These are phyloP conservation scores for Chanos chanos DNA, from an alignment of 2,797 vertebrate species.

Conservation along the genomic window DNA sequence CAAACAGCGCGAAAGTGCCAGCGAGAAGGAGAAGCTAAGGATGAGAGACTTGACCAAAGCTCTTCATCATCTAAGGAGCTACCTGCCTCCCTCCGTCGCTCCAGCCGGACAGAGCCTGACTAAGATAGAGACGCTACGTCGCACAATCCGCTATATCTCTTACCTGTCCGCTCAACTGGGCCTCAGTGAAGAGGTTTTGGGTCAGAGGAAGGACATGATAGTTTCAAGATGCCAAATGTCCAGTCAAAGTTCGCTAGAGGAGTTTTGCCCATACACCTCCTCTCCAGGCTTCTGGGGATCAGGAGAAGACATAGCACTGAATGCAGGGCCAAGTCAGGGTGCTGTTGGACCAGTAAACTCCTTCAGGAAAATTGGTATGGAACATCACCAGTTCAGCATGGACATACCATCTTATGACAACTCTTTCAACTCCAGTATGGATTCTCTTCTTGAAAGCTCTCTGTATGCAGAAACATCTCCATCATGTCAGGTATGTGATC, in stretches of 20 bases:
- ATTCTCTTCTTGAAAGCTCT: constrained; percentile 31
- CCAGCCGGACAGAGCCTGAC: constrained; percentile 67
- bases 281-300: constrained; percentile 19
- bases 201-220: constrained; percentile 17
- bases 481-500: constrained; percentile 39
- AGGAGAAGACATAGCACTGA: neutral
- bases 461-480: constrained; percentile 3
- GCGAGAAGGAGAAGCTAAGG: constrained; percentile 76
- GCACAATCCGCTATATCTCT: constrained; percentile 72
- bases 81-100: constrained; percentile 63
- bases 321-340: neutral
- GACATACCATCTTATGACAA: constrained; percentile 6
- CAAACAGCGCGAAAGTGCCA: constrained; percentile 67
- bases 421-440: constrained; percentile 31
- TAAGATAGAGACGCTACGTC: constrained; percentile 73
- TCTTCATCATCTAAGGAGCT: constrained; percentile 67
- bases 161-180: constrained; percentile 74
- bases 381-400: neutral
- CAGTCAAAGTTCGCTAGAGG: neutral
- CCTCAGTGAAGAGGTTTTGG: constrained; percentile 41
- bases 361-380: neutral
- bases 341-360: neutral
- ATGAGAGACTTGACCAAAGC: constrained; percentile 73
- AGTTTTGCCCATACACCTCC: neutral
- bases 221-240: constrained; percentile 1